A percentile compares a stretch with the other conserved stretches of the same genome.
Evolutionary conservation across 2,113 vertebrate genomes (phyloP).

Genomic region (Machaerirhynchus nigripectus): DNA sequence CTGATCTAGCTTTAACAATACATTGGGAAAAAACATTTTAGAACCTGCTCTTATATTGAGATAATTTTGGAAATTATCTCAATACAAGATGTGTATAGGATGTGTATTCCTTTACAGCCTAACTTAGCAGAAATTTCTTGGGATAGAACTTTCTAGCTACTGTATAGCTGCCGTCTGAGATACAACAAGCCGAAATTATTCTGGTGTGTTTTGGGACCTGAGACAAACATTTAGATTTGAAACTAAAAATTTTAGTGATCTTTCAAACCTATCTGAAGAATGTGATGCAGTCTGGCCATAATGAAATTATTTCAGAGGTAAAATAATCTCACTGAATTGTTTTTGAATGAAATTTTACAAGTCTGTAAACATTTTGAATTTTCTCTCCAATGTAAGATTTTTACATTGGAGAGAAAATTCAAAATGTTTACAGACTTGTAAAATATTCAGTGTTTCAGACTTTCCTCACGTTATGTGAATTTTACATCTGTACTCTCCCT

Average conservation of each 20-base stretch:
- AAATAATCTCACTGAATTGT: not conserved
- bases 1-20: not conserved
- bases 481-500: not conserved
- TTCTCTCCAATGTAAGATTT: not conserved
- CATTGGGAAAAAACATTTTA: not conserved
- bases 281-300: not conserved
- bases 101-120: not conserved
- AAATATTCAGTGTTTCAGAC: not conserved
- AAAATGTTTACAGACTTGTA: not conserved
- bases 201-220: not conserved
- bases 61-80: too few species aligned
- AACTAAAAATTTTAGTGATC: not conserved
- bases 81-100: too few species aligned
- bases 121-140: not conserved
- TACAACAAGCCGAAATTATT: not conserved
- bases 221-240: not conserved
- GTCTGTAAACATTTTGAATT: not conserved
- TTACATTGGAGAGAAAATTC: not conserved
- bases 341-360: not conserved
- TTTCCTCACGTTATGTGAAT: not conserved
- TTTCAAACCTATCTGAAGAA: not conserved
- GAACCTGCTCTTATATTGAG: not conserved
- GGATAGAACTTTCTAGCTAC: not conserved
- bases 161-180: not conserved
- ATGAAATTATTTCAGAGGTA: not conserved